A percentile compares a stretch with the other conserved stretches of the same genome.
phyloP scores from a whole-genome alignment of 2,113 vertebrate species.

The Solenodon paradoxus region DNA sequence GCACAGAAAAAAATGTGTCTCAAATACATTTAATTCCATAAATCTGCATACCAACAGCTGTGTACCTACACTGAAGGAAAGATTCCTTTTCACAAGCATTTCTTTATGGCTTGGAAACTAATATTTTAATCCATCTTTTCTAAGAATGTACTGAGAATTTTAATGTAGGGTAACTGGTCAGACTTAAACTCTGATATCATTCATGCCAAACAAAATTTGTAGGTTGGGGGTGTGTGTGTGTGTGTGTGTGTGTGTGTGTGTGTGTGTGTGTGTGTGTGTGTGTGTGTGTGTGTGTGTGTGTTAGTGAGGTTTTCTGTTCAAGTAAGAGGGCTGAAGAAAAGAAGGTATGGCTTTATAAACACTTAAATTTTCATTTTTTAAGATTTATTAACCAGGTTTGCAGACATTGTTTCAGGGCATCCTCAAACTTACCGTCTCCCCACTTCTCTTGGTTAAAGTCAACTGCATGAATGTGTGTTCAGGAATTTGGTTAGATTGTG shows the following conservation, averaged over 20 bases:
- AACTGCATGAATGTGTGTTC: neutral
- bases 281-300: neutral
- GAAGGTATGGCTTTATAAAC: neutral
- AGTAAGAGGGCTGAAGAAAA: neutral
- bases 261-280: neutral
- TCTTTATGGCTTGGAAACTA: slow-evolving; percentile 48
- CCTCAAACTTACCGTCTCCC: neutral
- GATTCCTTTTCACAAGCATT: slow-evolving; percentile 29
- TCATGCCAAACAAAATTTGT: neutral
- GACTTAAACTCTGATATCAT: neutral
- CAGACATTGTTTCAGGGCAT: neutral
- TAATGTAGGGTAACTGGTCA: neutral
- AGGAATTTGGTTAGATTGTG: slow-evolving; percentile 6
- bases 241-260: neutral
- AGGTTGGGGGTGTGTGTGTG: no score
- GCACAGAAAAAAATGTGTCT: neutral
- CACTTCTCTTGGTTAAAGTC: neutral
- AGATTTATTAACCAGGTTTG: neutral
- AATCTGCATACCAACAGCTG: slow-evolving; percentile 33
- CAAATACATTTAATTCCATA: neutral
- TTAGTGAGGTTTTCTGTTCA: slow-evolving; percentile 1
- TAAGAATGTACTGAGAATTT: slow-evolving; percentile 42
- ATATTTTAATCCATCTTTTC: slow-evolving; percentile 64
- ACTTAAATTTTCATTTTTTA: neutral
- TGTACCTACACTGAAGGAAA: slow-evolving; percentile 44